Conservation (phyloP, 2,888 invertebrate species). For the Scelioninae gen. 1 region DNA sequence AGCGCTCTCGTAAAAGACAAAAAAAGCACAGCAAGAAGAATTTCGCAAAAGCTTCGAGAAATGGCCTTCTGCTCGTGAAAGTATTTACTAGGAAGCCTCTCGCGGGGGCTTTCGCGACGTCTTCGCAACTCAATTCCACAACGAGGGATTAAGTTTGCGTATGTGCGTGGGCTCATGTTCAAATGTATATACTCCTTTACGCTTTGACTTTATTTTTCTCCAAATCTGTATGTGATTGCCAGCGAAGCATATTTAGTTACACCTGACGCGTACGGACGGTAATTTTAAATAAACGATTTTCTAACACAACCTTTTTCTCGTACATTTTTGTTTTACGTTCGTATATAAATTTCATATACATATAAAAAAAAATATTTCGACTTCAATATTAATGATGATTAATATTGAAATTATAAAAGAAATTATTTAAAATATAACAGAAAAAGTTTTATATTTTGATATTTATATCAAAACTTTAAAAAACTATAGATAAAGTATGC, state of each 20-base stretch:
- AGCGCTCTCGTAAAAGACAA: constrained; percentile 19
- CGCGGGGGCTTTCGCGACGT: constrained; percentile 37
- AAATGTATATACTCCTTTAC: not conserved
- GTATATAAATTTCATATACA: constrained; percentile 26
- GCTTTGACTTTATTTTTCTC: not conserved
- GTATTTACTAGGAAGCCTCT: constrained; percentile 44
- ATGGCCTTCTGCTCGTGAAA: constrained; percentile 30
- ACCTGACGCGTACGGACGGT: constrained; percentile 41
- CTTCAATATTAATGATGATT: too few relatives aligned
- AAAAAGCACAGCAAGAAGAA: constrained; percentile 33
- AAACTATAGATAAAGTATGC: too few relatives aligned
- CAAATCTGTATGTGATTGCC: constrained; percentile 36
- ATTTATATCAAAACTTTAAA: too few relatives aligned
- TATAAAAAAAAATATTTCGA: constrained; percentile 36
- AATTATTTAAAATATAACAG: too few relatives aligned
- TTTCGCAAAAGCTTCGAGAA: constrained; percentile 31
- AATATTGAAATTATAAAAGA: too few relatives aligned
- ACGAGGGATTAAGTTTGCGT: constrained; percentile 12
- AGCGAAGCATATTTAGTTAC: constrained; percentile 45
- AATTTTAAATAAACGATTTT: constrained; percentile 49
- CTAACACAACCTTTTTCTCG: constrained; percentile 41
- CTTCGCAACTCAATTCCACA: constrained; percentile 26
- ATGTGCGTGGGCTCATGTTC: not conserved
- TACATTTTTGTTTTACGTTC: constrained; percentile 1
- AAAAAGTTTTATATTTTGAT: too few relatives aligned